A percentile compares a stretch with the other conserved stretches of the same genome.
Conservation (phyloP, 2,113 vertebrate genomes). For the Actenoides hombroni region DNA sequence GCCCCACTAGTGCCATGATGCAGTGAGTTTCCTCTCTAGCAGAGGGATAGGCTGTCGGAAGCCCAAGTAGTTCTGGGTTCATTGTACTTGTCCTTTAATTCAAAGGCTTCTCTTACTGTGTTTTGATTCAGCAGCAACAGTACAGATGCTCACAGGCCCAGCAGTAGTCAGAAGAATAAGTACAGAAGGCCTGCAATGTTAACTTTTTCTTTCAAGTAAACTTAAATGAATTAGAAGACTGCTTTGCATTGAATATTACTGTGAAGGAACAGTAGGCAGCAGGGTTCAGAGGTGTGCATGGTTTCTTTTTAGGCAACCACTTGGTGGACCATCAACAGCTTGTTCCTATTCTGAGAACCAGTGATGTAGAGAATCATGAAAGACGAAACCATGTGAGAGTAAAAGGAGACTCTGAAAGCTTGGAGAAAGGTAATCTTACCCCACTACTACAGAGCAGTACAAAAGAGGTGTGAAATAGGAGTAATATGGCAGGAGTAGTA, state of each 20-base stretch:
- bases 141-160: neutral
- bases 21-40: neutral
- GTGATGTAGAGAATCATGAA: constrained; percentile 51
- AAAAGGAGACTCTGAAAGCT: constrained; percentile 54
- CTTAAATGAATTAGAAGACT: neutral
- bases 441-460: neutral
- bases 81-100: neutral
- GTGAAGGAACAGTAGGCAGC: neutral
- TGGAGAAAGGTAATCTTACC: constrained; percentile 57
- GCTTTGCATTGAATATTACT: neutral
- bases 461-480: neutral
- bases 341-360: neutral
- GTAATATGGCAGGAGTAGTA: neutral
- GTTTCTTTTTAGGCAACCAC: constrained; percentile 51
- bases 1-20: neutral
- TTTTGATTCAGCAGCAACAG: neutral
- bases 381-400: constrained; percentile 20
- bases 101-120: neutral
- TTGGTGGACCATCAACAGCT: constrained; percentile 50
- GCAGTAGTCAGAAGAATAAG: neutral
- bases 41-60: neutral
- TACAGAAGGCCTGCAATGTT: neutral
- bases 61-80: neutral
- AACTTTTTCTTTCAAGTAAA: neutral
- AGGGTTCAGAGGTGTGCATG: neutral